Base-by-base conservation (phyloP, 2,113 vertebrate genomes). In the Hiodon tergisus region DNA sequence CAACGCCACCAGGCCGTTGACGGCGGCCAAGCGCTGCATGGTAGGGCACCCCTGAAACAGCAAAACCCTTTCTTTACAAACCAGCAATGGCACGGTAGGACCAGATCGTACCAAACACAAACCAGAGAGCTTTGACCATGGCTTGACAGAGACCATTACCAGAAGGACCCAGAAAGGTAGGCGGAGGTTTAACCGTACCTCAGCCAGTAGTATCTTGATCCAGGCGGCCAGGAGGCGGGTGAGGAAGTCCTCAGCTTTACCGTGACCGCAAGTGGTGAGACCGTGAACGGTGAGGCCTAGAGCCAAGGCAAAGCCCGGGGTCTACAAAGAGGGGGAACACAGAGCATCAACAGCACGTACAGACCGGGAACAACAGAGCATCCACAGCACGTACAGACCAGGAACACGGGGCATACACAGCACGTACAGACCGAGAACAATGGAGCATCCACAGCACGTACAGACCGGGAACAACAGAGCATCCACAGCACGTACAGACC, bases 21-120 rank as follows among this genome's bases (percentile, higher is more conserved):
- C 81, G 14, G 97, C 95, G 67, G 97, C 94, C 82, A 99, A 88
- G n/a, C 96, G 91, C 74, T 98, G 94, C 96, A 97, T 96, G 9
- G 96, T 99, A 16, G 96, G 93, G 85, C 94, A 91, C 1, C 93
- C 93, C 97, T 99, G 79, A 61, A 79, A 83, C 51, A 81, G 16
- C 58, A 3, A 63, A n/a, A 11, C 46, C 59, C 16, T 59, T n/a
- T n/a, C 5, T 16, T 72, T 47, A 54, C 14, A 55, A 8, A 11
- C 11, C 8, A 3, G 17, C 13, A 31, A 47, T 46, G 47, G 57
- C 31, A 46, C 48, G 10, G 1, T 3, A 13, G 4, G 8, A 50
- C 6, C 66, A 68, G 53, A 0, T 13, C 52, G n/a, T 14, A 14
- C 17, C 62, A 57, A 5, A 57, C 54, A 57, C 54, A 57, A 31